Percentiles rank a stretch among this genome's conserved stretches.
Evolutionary conservation across 2,888 invertebrate species (phyloP).

Genomic region (Drosophila recens): DNA sequence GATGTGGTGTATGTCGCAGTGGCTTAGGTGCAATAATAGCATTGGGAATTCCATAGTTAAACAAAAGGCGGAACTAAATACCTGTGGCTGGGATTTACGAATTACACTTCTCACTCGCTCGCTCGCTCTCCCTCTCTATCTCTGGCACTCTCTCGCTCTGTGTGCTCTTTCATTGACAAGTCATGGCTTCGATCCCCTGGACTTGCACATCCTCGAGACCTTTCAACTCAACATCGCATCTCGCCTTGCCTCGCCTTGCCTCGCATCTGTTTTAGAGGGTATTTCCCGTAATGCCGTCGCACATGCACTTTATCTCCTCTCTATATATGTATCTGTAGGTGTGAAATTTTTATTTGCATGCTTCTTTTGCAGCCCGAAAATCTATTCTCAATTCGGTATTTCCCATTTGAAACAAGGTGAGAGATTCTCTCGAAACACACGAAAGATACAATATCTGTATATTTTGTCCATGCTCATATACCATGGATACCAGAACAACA

Average conservation of each 20-base stretch:
- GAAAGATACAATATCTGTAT: not conserved
- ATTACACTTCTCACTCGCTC: conserved; percentile 55
- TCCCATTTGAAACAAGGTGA: conserved; percentile 79
- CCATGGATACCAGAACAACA: conserved; percentile 57
- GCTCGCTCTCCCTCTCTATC: conserved; percentile 13
- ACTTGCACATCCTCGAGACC: conserved; percentile 3
- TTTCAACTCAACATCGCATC: conserved; percentile 1
- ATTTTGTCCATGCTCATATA: conserved; percentile 16
- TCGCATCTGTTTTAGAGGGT: conserved; percentile 27
- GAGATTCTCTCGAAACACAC: conserved; percentile 40
- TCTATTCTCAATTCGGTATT: conserved; percentile 55
- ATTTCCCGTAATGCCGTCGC: conserved; percentile 22
- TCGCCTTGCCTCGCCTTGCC: not conserved
- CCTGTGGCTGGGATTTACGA: conserved; percentile 81
- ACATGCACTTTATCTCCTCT: conserved; percentile 1
- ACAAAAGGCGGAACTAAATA: conserved; percentile 82
- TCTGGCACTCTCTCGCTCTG: not conserved
- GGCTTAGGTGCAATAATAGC: conserved; percentile 81
- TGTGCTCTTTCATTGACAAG: conserved; percentile 63
- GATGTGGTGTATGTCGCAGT: conserved; percentile 19
- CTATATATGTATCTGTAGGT: conserved; percentile 47
- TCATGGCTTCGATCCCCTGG: conserved; percentile 21
- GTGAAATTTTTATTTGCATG: conserved; percentile 81
- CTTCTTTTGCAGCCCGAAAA: conserved; percentile 40
- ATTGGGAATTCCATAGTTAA: conserved; percentile 77